phyloP scores from a whole-genome alignment of 2,113 vertebrate species.

The Urocitellus parryii region DNA sequence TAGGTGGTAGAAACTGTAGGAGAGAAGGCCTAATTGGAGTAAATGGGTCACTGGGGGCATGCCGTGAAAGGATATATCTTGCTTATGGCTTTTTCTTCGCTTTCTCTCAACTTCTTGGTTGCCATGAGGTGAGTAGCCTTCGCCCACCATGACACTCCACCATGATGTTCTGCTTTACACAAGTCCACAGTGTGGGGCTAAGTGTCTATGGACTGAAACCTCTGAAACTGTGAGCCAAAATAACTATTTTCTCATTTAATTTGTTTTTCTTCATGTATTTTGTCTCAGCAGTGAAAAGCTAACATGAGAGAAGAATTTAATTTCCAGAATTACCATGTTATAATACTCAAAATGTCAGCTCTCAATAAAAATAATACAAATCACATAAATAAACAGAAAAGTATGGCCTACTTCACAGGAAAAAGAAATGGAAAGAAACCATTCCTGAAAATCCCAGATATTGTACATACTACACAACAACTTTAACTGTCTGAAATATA shows the following conservation, averaged over 20 bases:
- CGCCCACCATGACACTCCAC: no score
- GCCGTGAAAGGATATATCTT: no score
- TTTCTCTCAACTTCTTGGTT: not conserved
- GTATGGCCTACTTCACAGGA: not conserved
- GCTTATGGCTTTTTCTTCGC: no score
- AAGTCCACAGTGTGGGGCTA: not conserved
- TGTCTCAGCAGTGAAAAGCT: not conserved
- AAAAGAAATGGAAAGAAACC: not conserved
- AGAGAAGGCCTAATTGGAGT: no score
- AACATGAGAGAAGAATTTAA: not conserved
- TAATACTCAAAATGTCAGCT: not conserved
- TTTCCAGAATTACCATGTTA: not conserved
- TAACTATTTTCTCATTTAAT: not conserved
- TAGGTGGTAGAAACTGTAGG: no score
- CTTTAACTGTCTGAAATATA: not conserved
- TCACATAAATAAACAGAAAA: not conserved
- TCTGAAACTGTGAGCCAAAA: not conserved
- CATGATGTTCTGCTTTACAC: not conserved
- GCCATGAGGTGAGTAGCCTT: not conserved
- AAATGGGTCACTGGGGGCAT: no score
- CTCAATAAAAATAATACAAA: not conserved
- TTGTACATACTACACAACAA: not conserved
- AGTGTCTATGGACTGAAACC: not conserved
- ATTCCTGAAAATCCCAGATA: not conserved
- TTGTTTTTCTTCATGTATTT: not conserved